Base-by-base conservation (phyloP, 2,113 vertebrate species). In the Peucedramus taeniatus region DNA sequence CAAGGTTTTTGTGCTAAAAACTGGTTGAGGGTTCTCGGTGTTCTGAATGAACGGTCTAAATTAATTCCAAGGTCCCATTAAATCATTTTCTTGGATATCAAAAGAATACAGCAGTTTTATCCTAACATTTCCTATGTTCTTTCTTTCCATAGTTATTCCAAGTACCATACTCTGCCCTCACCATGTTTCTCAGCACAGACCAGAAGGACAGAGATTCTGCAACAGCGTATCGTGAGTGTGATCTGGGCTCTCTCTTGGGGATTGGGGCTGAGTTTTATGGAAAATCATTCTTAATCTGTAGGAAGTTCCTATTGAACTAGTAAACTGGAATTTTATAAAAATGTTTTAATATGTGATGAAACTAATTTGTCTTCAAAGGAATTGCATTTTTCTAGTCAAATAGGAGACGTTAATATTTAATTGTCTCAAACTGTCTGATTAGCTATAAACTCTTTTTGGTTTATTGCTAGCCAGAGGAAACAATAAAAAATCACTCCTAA, bases 111-210 rank as follows among this genome's bases (percentile, higher is more conserved):
- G 24, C 33, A 13, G 47, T 49, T 83, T 69, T 82, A 49, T 19
- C 28, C 8, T 26, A 59, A 22, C 44, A 40, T 53, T 15, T 74
- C n/a, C 45, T 87, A 27, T 68, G 9, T 85, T 88, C 53, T 91
- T 33, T 57, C 74, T 68, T 68, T n/a, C 60, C 89, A 13, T 72
- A 99, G 99, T 98, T 99, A 87, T 99, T 98, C 96, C 99, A 99
- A 33, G 99, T 99, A 60, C 99, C 99, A 59, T 99, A 99, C 94
- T 98, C 99, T 7, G 99, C 99, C 24, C 99, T 99, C 95, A 99
- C 99, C 96, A 99, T 99, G 99, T 99, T 99, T 93, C 98, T 99
- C 96, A 99, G 98, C 90, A 98, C 98, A 7, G 98, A 98, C 88
- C 99, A 99, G 96, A 98, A 94, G 93, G 99, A 99, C 60, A 97